Conservation (phyloP, 37 sponge, comb jelly and placozoan species). For the Aphrocallistes beatrix region DNA sequence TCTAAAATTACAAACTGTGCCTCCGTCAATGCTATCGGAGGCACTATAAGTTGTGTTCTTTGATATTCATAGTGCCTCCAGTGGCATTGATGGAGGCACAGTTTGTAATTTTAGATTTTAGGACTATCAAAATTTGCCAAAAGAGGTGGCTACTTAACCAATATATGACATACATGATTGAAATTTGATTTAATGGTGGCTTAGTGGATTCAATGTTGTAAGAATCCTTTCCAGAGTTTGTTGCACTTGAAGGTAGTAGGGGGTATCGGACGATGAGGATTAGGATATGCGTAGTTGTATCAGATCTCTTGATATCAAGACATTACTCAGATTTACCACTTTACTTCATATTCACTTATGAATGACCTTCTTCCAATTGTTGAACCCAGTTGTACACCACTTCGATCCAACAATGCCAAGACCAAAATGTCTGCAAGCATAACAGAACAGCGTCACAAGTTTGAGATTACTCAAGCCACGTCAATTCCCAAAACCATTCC, state of each 20-base stretch:
- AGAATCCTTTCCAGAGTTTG: constrained; percentile 12
- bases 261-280: constrained; percentile 1
- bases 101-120: no score
- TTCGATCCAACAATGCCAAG: neutral
- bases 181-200: no score
- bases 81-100: no score
- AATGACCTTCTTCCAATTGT: neutral
- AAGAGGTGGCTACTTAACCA: no score
- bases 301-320: neutral
- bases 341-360: neutral
- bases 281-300: neutral
- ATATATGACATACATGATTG: no score
- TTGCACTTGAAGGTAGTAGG: constrained; percentile 1
- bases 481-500: neutral
- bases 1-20: no score
- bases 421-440: constrained; percentile 16
- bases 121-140: no score
- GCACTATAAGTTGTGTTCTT: no score
- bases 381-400: neutral
- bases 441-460: constrained; percentile 7
- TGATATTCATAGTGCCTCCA: no score
- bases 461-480: constrained; percentile 12
- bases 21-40: no score
- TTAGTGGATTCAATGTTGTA: constrained; percentile 11
- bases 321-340: neutral